Evolutionary conservation across 2,113 vertebrate species (phyloP), one percentile per base, ranked within the genome.

Genomic region (Scopus umbretta): DNA sequence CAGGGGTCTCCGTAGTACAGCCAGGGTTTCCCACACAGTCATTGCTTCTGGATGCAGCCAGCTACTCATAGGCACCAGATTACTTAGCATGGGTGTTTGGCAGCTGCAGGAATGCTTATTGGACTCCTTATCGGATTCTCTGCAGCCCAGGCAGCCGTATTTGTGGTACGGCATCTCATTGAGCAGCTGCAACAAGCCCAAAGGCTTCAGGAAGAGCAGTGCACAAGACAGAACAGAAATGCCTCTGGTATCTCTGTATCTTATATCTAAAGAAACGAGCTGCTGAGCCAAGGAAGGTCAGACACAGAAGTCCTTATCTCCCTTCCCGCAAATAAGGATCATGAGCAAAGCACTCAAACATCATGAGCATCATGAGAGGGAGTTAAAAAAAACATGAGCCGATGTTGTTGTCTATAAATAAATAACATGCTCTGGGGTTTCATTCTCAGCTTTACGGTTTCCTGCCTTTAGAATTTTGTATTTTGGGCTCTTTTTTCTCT

Each of bases 301-400:
- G 80, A 8, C 3, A 2, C 56, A 80, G 68, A 71, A 90, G 88
- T 68, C 58, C 52, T 91, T 94, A 96, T 93, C 94, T 96, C 19
- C 3, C 49, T 96, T 94, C 94, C 90, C 13, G 5, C 81, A 93
- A 96, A 94, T 76, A 27, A 85, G 78, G 92, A 80, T 95, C 92
- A 82, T 80, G 81, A 94, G 74, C 72, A 82, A 94, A 92, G 86
- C 80, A 58, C 94, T 95, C 52, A 79, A 79, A 78, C 76, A 34
- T 96, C 65, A 61, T 49, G 21, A 91, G 43, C 78, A 81, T 95
- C 70, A 7, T 72, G 53, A 91, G 23, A 84, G 49, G 34, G 36
- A 92, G 80, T 92, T 88, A 45, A 92, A 84, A 84, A 84, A 95
- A 58, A 18, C 10, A 62, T 45, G 68, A 94, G 53, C 42, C 4